Percentiles rank a stretch among this genome's conserved stretches.
phyloP scores from a whole-genome alignment of 2,797 vertebrate species.

The Lerista edwardsae region DNA sequence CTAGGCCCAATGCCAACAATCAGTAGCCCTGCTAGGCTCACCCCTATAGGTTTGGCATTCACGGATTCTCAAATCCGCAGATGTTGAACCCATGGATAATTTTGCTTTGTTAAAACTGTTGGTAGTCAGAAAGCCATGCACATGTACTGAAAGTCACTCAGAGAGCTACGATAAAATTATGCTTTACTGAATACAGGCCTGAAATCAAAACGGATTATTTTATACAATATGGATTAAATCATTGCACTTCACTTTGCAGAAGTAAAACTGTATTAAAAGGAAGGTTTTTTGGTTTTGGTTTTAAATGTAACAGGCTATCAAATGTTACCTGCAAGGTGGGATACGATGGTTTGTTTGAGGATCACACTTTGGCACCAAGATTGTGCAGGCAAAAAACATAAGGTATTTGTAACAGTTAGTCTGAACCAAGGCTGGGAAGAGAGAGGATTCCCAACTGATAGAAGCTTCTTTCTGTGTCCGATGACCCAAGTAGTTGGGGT shows the following conservation, averaged over 20 bases:
- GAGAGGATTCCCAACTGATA: constrained; percentile 92
- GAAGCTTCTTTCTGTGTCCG: constrained; percentile 91
- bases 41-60: too few relatives aligned
- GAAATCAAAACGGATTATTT: too few relatives aligned
- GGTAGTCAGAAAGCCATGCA: too few relatives aligned
- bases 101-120: neutral
- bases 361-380: constrained; percentile 95
- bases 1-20: too few relatives aligned
- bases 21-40: too few relatives aligned
- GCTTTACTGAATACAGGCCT: neutral
- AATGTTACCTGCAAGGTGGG: constrained; percentile 91
- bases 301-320: constrained; percentile 14
- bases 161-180: neutral
- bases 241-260: neutral
- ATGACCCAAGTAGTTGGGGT: constrained; percentile 95
- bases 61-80: too few relatives aligned
- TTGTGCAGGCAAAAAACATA: constrained; percentile 97
- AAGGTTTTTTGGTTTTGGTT: neutral
- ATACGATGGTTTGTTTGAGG: constrained; percentile 82
- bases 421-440: constrained; percentile 94
- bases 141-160: too few relatives aligned
- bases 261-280: neutral
- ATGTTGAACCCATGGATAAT: too few relatives aligned
- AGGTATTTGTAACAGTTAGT: constrained; percentile 97
- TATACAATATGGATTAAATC: neutral